Percentiles rank a stretch among this genome's conserved stretches.
Evolutionary conservation across 2,797 vertebrate species (phyloP).

Genomic region (Pangasius djambal): DNA sequence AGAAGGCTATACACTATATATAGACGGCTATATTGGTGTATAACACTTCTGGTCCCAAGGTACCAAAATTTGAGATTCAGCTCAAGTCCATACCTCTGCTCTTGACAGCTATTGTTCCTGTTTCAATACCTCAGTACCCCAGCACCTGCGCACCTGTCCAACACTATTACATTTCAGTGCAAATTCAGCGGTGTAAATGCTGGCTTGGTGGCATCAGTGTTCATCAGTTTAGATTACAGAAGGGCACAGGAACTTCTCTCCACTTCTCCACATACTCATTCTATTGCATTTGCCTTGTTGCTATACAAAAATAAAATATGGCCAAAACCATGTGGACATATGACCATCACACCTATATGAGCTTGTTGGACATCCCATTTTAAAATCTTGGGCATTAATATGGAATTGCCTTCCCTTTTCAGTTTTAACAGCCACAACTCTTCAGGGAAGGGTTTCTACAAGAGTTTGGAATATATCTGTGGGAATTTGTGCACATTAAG

Average conservation of each 20-base stretch:
- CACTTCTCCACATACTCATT: not conserved
- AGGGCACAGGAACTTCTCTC: not conserved
- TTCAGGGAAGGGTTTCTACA: not conserved
- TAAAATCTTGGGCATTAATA: not conserved
- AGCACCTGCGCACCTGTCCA: slow-evolving; percentile 4
- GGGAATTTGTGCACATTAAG: not conserved
- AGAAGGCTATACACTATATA: not conserved
- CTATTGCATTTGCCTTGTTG: not conserved
- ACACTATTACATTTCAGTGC: not conserved
- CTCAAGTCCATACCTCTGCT: not conserved
- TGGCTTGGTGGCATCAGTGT: not conserved
- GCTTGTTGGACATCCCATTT: not conserved
- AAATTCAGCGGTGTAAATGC: not conserved
- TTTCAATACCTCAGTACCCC: not conserved
- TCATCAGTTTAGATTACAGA: slow-evolving; percentile 4
- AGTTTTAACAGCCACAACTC: not conserved
- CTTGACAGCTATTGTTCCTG: not conserved
- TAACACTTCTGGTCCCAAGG: not conserved
- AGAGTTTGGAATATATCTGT: not conserved
- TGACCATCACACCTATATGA: too few relatives aligned
- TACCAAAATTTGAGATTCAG: not conserved
- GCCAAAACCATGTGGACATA: not conserved
- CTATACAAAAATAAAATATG: not conserved
- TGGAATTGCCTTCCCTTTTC: not conserved
- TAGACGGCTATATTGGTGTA: not conserved